A percentile compares a stretch with the other conserved stretches of the same genome.
Evolutionary conservation across 2,113 vertebrate genomes (phyloP).

Genomic region (Grallaria varia): DNA sequence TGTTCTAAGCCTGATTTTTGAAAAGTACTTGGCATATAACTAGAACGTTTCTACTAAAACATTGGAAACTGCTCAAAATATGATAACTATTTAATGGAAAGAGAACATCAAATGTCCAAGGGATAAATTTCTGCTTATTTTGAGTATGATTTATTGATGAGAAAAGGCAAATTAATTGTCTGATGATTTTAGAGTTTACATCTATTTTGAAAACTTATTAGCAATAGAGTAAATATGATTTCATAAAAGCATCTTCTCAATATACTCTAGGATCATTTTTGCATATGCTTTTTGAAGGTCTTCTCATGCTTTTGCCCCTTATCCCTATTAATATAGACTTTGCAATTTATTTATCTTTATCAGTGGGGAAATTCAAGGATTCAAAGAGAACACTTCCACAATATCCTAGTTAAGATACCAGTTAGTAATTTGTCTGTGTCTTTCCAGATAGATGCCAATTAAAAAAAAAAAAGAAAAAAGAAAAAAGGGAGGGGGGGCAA

Average conservation of each 20-base stretch:
- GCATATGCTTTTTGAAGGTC: not conserved
- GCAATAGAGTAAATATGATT: not conserved
- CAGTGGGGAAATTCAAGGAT: not conserved
- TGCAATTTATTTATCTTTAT: not conserved
- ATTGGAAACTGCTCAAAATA: not conserved
- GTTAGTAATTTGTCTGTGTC: constrained; percentile 57
- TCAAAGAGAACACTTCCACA: not conserved
- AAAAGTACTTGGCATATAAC: not conserved
- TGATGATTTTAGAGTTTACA: not conserved
- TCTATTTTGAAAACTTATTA: not conserved
- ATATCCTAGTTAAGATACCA: constrained; percentile 44
- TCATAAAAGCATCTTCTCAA: not conserved
- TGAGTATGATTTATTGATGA: not conserved
- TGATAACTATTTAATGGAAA: not conserved
- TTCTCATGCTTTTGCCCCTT: not conserved
- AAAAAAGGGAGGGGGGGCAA: too few species aligned
- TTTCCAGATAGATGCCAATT: constrained; percentile 53
- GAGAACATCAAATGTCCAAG: not conserved
- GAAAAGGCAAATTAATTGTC: not conserved
- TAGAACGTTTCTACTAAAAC: not conserved
- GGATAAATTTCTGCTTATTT: not conserved
- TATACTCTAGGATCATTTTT: not conserved
- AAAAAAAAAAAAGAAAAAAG: not conserved
- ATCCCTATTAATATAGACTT: not conserved
- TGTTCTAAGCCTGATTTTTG: not conserved